Conservation (phyloP, 2,113 vertebrate genomes). For the Nibea coibor region DNA sequence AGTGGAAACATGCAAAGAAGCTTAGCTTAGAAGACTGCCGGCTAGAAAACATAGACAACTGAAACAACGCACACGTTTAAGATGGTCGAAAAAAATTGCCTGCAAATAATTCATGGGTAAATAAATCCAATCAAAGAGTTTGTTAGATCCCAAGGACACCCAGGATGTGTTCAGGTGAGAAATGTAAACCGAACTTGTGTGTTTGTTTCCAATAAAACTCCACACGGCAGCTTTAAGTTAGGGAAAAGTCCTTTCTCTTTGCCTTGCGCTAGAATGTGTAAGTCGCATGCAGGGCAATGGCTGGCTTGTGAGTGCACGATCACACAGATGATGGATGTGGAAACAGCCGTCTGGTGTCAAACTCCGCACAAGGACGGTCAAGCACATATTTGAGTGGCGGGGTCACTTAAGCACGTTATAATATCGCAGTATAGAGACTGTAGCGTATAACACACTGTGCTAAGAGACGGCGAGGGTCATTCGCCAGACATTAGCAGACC, state of each 20-base stretch:
- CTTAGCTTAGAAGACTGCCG: not conserved
- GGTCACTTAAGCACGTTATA: not conserved
- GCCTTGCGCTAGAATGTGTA: not conserved
- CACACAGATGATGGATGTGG: not conserved
- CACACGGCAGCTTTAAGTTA: not conserved
- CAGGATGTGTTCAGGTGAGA: not conserved
- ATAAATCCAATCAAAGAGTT: not conserved
- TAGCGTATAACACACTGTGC: not conserved
- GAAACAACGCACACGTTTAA: no score
- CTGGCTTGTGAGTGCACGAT: not conserved
- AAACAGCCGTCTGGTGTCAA: not conserved
- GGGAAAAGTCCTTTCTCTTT: not conserved
- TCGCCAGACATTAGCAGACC: conserved; percentile 25
- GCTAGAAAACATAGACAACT: not conserved
- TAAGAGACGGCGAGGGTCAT: conserved; percentile 24
- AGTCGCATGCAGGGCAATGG: not conserved
- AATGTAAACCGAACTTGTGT: not conserved
- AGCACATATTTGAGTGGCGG: not conserved
- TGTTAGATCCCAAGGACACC: not conserved
- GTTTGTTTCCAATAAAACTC: not conserved
- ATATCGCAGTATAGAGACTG: not conserved
- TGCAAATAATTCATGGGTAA: not conserved
- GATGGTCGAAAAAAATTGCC: no score
- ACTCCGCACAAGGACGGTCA: not conserved
- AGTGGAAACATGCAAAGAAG: not conserved